These are phyloP conservation scores for Macquaria ambigua DNA, from an alignment of 2,113 vertebrate genomes.

Conservation along the genomic window DNA sequence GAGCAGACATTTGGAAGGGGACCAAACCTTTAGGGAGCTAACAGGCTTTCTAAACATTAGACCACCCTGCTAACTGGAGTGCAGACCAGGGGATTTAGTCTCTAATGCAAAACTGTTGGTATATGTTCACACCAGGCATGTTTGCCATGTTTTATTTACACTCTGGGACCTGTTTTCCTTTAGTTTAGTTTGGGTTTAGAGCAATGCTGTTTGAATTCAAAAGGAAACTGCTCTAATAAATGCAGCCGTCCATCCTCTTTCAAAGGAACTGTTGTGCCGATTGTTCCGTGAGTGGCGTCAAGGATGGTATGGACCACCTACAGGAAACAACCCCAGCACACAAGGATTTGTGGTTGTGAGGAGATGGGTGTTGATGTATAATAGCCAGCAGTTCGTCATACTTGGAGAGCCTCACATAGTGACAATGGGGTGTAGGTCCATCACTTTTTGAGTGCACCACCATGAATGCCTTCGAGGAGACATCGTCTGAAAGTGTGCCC, in stretches of 20 bases:
- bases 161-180: slow-evolving; percentile 22
- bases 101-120: slow-evolving; percentile 42
- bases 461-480: no score
- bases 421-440: no score
- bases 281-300: background rate
- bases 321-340: background rate
- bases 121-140: slow-evolving; percentile 49
- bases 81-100: slow-evolving; percentile 1
- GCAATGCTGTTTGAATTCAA: slow-evolving; percentile 24
- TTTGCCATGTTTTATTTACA: slow-evolving; percentile 51
- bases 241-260: slow-evolving; percentile 1
- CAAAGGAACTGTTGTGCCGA: background rate
- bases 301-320: slow-evolving; percentile 28
- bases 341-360: slow-evolving; percentile 10
- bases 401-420: no score
- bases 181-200: slow-evolving; percentile 33
- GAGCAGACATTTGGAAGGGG: slow-evolving; percentile 51
- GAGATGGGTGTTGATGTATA: slow-evolving; percentile 8
- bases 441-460: no score
- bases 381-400: background rate
- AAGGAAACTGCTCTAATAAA: slow-evolving; percentile 18
- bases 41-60: slow-evolving; percentile 28
- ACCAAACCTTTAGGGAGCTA: slow-evolving; percentile 40
- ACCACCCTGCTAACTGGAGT: slow-evolving; percentile 47
- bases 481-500: no score